Evolutionary conservation across 2,888 invertebrate genomes (phyloP).

Genomic region (Fabriciana adippe): DNA sequence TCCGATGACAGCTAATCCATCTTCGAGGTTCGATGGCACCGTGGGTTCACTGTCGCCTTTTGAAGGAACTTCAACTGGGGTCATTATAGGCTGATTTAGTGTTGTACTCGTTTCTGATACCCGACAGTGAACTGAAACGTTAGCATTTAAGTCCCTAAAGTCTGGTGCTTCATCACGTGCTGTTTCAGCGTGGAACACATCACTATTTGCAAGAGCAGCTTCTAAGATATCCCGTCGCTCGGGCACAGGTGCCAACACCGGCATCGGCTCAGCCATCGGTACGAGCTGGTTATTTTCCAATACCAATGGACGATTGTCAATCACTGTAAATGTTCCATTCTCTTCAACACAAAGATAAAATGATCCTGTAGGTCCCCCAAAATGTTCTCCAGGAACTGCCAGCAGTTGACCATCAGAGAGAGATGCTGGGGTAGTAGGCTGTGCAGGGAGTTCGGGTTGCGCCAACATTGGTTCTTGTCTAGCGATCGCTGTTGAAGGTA

Average conservation of each 20-base stretch:
- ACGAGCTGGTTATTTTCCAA: constrained; percentile 74
- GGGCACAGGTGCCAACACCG: constrained; percentile 55
- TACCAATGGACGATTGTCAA: constrained; percentile 86
- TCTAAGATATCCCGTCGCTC: constrained; percentile 88
- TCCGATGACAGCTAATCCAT: constrained; percentile 82
- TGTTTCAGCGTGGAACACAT: constrained; percentile 84
- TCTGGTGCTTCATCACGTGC: constrained; percentile 82
- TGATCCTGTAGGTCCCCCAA: constrained; percentile 87
- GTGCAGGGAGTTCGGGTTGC: constrained; percentile 46
- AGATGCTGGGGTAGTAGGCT: constrained; percentile 50
- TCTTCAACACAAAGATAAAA: constrained; percentile 89
- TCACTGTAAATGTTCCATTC: constrained; percentile 86
- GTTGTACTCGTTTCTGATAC: constrained; percentile 89
- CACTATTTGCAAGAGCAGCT: constrained; percentile 88
- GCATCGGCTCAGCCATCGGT: constrained; percentile 68
- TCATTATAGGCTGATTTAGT: constrained; percentile 91
- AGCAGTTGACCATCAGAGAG: constrained; percentile 85
- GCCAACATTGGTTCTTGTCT: constrained; percentile 55
- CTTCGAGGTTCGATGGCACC: constrained; percentile 72
- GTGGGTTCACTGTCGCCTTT: constrained; percentile 64
- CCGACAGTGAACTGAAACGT: constrained; percentile 80
- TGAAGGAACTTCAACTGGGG: constrained; percentile 87
- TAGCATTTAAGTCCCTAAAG: constrained; percentile 82
- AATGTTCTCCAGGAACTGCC: constrained; percentile 88
- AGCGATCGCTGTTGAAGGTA: constrained; percentile 74